Evolutionary conservation across 2,797 vertebrate genomes (phyloP).

Genomic region (Alca torda): DNA sequence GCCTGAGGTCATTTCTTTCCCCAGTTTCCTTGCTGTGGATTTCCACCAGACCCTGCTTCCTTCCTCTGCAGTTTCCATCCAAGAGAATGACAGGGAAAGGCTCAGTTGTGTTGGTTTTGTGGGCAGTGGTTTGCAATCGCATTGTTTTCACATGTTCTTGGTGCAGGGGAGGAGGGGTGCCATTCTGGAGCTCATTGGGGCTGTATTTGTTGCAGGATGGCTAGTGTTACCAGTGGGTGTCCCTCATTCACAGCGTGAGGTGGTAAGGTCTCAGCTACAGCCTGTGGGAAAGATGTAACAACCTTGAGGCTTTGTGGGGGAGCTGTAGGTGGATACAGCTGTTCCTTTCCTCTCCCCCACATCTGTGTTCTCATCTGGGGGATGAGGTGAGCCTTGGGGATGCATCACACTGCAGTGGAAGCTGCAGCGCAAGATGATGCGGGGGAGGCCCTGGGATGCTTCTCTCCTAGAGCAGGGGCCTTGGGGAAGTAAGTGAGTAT

Average conservation of each 20-base stretch:
- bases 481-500: neutral
- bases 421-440: neutral
- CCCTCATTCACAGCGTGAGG: neutral
- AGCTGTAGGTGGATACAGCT: neutral
- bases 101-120: neutral
- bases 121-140: neutral
- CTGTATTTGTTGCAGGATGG: neutral
- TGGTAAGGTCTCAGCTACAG: neutral
- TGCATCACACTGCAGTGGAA: neutral
- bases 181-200: neutral
- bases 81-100: neutral
- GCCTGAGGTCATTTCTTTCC: neutral
- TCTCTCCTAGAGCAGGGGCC: neutral
- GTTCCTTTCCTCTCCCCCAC: neutral
- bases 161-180: neutral
- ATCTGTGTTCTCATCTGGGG: neutral
- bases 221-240: no score
- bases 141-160: neutral
- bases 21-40: neutral
- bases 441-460: neutral
- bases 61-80: neutral
- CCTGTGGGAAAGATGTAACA: neutral
- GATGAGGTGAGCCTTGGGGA: neutral
- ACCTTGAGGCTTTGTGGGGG: neutral
- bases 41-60: neutral